Base-by-base conservation (phyloP, 2,113 vertebrate species). In the Anarrhichthys ocellatus region DNA sequence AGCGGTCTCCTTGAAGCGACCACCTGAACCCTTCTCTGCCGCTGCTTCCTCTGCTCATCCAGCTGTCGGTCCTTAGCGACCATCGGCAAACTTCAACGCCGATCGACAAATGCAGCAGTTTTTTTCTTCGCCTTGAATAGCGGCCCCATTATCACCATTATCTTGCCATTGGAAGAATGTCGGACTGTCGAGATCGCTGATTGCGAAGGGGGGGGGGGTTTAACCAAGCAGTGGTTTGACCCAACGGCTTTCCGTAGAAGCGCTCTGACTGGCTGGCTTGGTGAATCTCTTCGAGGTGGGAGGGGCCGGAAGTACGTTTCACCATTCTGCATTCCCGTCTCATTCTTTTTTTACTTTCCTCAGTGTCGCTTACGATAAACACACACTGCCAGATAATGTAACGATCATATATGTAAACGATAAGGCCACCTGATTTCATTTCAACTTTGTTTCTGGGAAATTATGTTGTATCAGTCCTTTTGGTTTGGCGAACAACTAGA, bases 171-270 rank as follows among this genome's bases (percentile, higher is more conserved):
- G 84, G 83, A 82, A 86, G 84, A 88, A 87, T 68, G 76, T 84
- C 78, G 77, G 80, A 79, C 22, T 58, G 77, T 62, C 61, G 73
- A 73, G 6, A 22, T 2, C 32, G 18, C 58, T 5, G 76, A 72
- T 72, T n/a, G 78, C 66, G 82, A 84, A 91, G 15, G 24, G 6
- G 68, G 85, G 62, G 27, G 56, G 68, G 85, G 62, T 91, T 89
- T 90, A 89, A 72, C 54, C 56, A 29, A 15, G 56, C 56, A 32
- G 40, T 24, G 65, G 64, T 92, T 91, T 93, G 94, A 90, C 86
- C 92, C 82, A 78, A 22, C 61, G 9, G 11, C 20, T 83, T 88
- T 80, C 95, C 95, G 94, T 94, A 93, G 85, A 14, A 27, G 32
- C 11, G 58, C 56, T 71, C 61, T 89, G 88, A 89, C 73, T 93